Conservation (phyloP, 2,113 vertebrate genomes). For the Plotosus lineatus region DNA sequence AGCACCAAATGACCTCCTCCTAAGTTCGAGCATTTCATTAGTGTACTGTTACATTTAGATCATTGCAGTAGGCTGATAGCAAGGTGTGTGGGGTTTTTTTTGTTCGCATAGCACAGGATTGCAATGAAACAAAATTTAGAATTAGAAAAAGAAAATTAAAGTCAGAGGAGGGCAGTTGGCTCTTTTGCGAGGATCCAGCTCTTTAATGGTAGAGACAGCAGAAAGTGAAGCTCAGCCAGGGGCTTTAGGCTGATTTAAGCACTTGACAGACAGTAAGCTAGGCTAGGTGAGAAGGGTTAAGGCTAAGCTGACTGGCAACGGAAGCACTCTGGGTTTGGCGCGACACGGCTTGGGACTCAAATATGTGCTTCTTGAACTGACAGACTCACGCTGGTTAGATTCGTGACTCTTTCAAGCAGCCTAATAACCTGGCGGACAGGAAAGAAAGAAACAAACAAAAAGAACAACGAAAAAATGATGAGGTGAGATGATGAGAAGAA, state of each 20-base stretch:
- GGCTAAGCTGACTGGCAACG: slow-evolving; percentile 56
- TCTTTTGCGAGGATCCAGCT: slow-evolving; percentile 65
- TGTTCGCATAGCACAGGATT: no score
- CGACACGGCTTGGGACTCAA: slow-evolving; percentile 63
- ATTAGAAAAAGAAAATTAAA: slow-evolving; percentile 16
- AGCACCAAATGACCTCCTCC: slow-evolving; percentile 53
- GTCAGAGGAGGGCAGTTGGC: slow-evolving; percentile 52
- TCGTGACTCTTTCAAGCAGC: slow-evolving; percentile 82
- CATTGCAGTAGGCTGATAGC: neutral
- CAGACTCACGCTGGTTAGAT: slow-evolving; percentile 80
- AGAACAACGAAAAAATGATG: slow-evolving; percentile 65
- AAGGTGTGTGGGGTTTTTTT: neutral
- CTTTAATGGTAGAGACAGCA: slow-evolving; percentile 65
- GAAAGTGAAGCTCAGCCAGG: slow-evolving; percentile 58
- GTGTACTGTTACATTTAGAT: neutral
- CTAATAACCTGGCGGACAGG: slow-evolving; percentile 77
- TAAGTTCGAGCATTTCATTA: neutral
- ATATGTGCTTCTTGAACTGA: slow-evolving; percentile 65
- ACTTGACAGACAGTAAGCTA: slow-evolving; percentile 67
- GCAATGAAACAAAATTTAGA: neutral
- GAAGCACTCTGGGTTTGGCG: slow-evolving; percentile 67
- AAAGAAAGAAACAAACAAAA: slow-evolving; percentile 67
- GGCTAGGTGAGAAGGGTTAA: slow-evolving; percentile 55
- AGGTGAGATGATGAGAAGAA: slow-evolving; percentile 67
- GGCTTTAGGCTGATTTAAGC: slow-evolving; percentile 68